These are phyloP conservation scores for Stichodactyla mertensii DNA, from an alignment of 64 coral and sea anemone genomes.

Conservation along the genomic window DNA sequence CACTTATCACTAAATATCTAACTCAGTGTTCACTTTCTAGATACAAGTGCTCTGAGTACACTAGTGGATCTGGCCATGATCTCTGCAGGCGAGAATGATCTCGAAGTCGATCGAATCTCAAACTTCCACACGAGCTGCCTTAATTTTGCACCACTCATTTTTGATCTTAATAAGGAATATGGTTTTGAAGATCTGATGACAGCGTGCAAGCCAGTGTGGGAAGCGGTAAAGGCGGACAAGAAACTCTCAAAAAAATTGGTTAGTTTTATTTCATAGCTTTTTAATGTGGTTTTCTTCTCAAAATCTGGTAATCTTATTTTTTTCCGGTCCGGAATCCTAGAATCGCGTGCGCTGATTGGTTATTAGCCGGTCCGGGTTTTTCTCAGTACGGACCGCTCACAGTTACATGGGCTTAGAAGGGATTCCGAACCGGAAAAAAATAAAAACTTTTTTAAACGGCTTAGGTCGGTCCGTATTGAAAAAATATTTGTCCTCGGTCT, in stretches of 20 bases:
- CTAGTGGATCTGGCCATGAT: conserved; percentile 93
- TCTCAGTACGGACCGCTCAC: no score
- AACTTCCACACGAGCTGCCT: conserved; percentile 84
- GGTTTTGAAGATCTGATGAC: conserved; percentile 69
- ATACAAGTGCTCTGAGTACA: conserved; percentile 61
- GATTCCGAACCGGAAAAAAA: no score
- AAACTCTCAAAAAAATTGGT: conserved; percentile 61
- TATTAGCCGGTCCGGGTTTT: no score
- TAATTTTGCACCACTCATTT: conserved; percentile 82
- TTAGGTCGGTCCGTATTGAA: no score
- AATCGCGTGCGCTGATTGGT: no score
- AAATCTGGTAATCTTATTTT: no score
- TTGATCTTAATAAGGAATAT: conserved; percentile 53
- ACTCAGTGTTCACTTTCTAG: conserved; percentile 17
- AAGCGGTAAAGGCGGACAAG: conserved; percentile 57
- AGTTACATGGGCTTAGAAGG: no score
- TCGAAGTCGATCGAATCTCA: conserved; percentile 84
- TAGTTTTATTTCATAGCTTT: not conserved
- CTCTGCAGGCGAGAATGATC: conserved; percentile 80
- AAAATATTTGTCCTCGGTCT: no score
- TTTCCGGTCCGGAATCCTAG: no score
- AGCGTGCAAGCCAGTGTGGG: conserved; percentile 72
- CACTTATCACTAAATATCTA: not conserved
- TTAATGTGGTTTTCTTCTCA: not conserved
- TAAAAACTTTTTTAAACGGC: no score